Evolutionary conservation across 2,797 vertebrate species (phyloP), one percentile per base, ranked within the genome.

Genomic region (Cyclopterus lumpus): DNA sequence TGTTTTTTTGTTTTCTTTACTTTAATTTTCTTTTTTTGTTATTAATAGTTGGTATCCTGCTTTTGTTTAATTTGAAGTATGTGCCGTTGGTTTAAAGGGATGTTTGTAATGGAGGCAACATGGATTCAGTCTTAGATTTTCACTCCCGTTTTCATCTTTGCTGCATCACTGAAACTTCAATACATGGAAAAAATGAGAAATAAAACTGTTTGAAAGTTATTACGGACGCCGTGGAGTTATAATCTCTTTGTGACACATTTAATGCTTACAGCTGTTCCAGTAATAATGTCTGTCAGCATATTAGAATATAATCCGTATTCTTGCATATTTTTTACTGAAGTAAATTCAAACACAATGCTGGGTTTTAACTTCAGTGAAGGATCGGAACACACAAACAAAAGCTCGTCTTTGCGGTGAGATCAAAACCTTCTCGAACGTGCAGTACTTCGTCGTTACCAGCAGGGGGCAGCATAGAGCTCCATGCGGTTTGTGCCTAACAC

Each of bases 171-270:
- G 94, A 96, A 94, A 91, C 95, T 95, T 97, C 95, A n/a, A 95
- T 96, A 95, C 93, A 95, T 95, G 95, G 95, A 96, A 93, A n/a
- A 89, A 77, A 70, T 60, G 94, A 95, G 94, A 92, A 96, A 97
- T 96, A 96, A 96, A 97, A 97, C 92, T 86, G 95, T 81, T 95
- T 95, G 93, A 95, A 95, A 92, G 94, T 95, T 95, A 91, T 90
- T 81, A 69, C 12, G 51, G 38, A 51, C 0, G 28, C 48, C 42
- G 53, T 73, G 16, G 12, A 6, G 36, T 40, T 8, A 5, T 8
- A 11, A 24, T 67, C 1, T 69, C 24, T 0, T 67, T 24, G 2
- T 20, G 16, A 42, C 2, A 8, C 36, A 38, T 38, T 38, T 38
- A 11, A 38, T 38, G 11, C 36, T 38, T 38, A 36, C 11, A 38